Evolutionary conservation across 2,797 vertebrate species (phyloP), one percentile per base, ranked within the genome.

Genomic region (Pogoniulus pusillus): DNA sequence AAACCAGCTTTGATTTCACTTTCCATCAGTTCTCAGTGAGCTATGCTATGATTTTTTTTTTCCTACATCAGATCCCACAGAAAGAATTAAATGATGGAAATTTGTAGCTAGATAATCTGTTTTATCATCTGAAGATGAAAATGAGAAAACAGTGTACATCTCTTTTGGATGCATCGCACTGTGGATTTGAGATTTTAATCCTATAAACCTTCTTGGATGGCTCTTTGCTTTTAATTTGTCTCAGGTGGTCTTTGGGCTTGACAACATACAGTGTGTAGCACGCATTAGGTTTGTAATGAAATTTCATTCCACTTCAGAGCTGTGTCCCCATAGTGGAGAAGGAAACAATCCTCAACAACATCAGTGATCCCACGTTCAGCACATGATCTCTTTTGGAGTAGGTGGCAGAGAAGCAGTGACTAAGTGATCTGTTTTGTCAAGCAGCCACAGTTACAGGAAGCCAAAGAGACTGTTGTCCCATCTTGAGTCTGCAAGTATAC

Each of bases 161-260:
- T 66, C 55, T 85, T 87, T 87, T 30, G 81, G 75, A 73, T 73
- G 32, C 41, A 83, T 87, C 82, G 87, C 6, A 1, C 70, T 70
- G 55, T 32, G 37, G 69, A 68, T 95, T 93, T 90, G 83, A 87
- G 78, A 65, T 54, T 70, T 81, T 90, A 89, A 93, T 94, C 91
- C 70, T 59, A 30, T 92, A 86, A 92, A 89, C 79, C 57, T 68
- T 71, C 62, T 85, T 93, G 84, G 43, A 83, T 83, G 16, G 15
- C 73, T 81, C 70, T 83, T 92, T 65, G 62, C 55, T 77, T 94
- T 93, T 84, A 77, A 58, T 49, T 94, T 91, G 14, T 24, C 72
- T 82, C 70, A 58, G 62, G 55, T 89, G 43, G 16, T 92, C 65
- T 92, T 82, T 85, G 47, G 43, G 29, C 47, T 85, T 80, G 35